Conservation (phyloP, 2,113 vertebrate genomes). For the Tachycineta bicolor region DNA sequence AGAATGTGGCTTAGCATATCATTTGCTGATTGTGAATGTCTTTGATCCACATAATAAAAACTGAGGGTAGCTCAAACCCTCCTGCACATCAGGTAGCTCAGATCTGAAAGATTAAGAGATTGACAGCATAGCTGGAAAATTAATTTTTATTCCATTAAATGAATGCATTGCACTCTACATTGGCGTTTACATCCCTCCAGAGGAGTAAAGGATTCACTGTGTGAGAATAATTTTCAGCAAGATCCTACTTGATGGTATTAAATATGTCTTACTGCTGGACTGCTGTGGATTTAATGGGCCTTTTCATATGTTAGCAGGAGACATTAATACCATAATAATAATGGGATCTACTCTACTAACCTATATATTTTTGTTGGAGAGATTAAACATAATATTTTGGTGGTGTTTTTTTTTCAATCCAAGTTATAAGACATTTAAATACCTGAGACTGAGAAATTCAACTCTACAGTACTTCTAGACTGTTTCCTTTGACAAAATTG, state of each 20-base stretch:
- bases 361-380: background rate
- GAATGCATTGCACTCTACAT: background rate
- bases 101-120: background rate
- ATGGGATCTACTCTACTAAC: background rate
- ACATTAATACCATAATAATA: conserved; percentile 35
- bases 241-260: background rate
- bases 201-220: background rate
- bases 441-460: background rate
- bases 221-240: conserved; percentile 50
- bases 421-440: conserved; percentile 19
- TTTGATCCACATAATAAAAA: background rate
- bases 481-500: background rate
- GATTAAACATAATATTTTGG: background rate
- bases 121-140: background rate
- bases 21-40: background rate
- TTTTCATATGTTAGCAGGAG: conserved; percentile 43
- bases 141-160: background rate
- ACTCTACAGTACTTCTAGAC: background rate
- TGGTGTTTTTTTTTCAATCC: background rate
- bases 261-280: conserved; percentile 13
- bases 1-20: background rate
- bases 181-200: background rate
- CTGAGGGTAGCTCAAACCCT: background rate
- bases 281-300: conserved; percentile 43
- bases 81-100: background rate